Evolutionary conservation across 2,797 vertebrate species (phyloP), one percentile per base, ranked within the genome.

Genomic region (Neoniphon sammara): DNA sequence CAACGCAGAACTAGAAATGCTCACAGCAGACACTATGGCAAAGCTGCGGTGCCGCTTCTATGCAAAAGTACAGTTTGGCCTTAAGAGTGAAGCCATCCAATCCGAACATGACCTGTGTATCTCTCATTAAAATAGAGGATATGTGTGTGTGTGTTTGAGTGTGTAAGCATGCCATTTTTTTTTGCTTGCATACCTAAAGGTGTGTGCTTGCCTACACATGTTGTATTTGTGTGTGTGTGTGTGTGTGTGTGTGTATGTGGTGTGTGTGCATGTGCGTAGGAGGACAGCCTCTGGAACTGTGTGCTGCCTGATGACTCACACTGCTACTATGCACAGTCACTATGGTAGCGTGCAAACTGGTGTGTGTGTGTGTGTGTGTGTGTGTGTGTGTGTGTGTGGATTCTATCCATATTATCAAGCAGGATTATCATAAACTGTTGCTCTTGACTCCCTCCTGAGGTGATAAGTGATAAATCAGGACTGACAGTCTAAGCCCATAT

Each of bases 281-380:
- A 12, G 64, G 25, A 56, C 10, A 23, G 27, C 25, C 15, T 18
- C 1, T 55, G 25, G 58, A 56, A 31, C 57, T 39, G 27, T 61
- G 36, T 49, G 36, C 66, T 64, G 46, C 25, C 11, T 17, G 18
- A 60, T 70, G 61, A 66, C 50, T 73, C 63, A 73, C 15, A 2
- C 15, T n/a, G 23, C 42, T 72, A 39, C 36, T 62, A 78, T 57
- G 62, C 42, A 21, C 7, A 5, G 55, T 63, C 36, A 42, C 55
- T 59, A 44, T 62, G 57, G 58, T 21, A 62, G 58, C 49, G 58
- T 31, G 47, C 36, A 70, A 58, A 49, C 34, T 17, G 34, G 46
- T 52, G 57, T 56, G 34, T 10, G 20, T 17, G 5, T 21, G 31
- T 25, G 55, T 53, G 23, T 62, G 55, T 17, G 10, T 36, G 25